These are phyloP conservation scores for Mesocentrotus franciscanus DNA, from an alignment of 53 echinoderm and acorn worm species.

Conservation along the genomic window DNA sequence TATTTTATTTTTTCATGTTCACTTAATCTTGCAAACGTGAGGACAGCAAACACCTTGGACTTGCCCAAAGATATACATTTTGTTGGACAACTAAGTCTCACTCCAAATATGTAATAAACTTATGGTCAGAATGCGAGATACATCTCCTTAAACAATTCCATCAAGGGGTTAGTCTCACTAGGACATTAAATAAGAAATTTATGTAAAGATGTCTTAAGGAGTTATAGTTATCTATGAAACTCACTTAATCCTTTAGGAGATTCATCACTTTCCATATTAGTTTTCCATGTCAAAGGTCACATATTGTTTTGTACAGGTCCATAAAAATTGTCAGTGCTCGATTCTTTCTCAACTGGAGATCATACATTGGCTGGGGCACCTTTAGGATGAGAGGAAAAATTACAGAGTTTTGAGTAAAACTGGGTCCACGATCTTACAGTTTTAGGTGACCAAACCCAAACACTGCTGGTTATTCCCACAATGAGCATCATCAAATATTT, in stretches of 20 bases:
- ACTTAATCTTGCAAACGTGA: too few relatives aligned
- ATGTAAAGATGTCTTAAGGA: not conserved
- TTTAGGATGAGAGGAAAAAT: conserved; percentile 63
- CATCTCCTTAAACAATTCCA: not conserved
- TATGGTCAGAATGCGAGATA: not conserved
- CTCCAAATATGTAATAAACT: not conserved
- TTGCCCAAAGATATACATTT: not conserved
- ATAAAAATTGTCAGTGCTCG: not conserved
- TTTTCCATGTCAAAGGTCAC: conserved; percentile 20
- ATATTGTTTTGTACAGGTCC: conserved; percentile 38
- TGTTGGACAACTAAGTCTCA: not conserved
- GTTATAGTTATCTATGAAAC: not conserved
- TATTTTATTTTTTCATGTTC: too few relatives aligned
- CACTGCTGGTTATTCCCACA: conserved; percentile 97
- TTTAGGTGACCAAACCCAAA: conserved; percentile 99
- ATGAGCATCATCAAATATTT: conserved; percentile 99
- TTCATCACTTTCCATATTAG: not conserved
- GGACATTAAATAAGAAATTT: not conserved
- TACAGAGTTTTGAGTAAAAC: conserved; percentile 90
- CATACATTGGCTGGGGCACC: conserved; percentile 66
- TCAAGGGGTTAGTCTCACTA: not conserved
- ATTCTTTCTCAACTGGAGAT: conserved; percentile 7
- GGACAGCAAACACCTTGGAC: too few relatives aligned
- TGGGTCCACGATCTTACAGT: conserved; percentile 95
- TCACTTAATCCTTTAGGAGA: not conserved